These are phyloP conservation scores for Peromyscus nudipes DNA, from an alignment of 2,797 vertebrate genomes.

Conservation along the genomic window DNA sequence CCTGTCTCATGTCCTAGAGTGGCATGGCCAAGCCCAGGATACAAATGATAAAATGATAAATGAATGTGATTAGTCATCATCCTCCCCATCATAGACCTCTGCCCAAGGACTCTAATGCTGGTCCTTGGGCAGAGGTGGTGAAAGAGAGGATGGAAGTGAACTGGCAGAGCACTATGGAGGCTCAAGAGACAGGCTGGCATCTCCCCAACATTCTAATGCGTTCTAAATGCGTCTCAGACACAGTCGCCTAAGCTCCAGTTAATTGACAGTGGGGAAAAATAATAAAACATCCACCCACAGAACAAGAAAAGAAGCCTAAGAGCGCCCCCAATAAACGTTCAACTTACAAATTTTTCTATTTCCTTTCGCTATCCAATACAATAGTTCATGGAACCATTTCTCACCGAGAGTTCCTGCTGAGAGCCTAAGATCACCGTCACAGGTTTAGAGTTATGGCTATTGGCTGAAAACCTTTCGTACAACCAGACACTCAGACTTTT, in stretches of 20 bases:
- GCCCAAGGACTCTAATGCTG: neutral
- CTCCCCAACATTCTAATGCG: neutral
- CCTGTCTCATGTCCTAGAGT: neutral
- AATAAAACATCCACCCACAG: neutral
- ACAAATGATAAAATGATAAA: conserved; percentile 73
- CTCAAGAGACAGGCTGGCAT: conserved; percentile 57
- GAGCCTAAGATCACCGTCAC: neutral
- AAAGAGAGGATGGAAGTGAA: conserved; percentile 66
- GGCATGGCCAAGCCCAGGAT: neutral
- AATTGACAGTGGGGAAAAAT: neutral
- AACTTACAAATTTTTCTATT: conserved; percentile 18
- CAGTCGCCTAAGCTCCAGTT: neutral
- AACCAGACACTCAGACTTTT: neutral
- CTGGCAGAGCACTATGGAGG: conserved; percentile 49
- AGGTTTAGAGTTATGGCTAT: neutral
- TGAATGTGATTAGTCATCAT: conserved; percentile 61
- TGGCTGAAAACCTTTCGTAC: neutral
- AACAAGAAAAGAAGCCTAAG: neutral
- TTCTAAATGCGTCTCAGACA: conserved; percentile 67
- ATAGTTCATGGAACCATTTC: neutral
- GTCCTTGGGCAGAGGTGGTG: conserved; percentile 53
- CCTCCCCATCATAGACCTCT: neutral
- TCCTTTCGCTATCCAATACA: neutral
- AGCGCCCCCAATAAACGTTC: neutral
- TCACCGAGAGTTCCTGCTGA: conserved; percentile 39